Evolutionary conservation across 2,888 invertebrate genomes (phyloP).

Genomic region (Tetrapedia diversipes): DNA sequence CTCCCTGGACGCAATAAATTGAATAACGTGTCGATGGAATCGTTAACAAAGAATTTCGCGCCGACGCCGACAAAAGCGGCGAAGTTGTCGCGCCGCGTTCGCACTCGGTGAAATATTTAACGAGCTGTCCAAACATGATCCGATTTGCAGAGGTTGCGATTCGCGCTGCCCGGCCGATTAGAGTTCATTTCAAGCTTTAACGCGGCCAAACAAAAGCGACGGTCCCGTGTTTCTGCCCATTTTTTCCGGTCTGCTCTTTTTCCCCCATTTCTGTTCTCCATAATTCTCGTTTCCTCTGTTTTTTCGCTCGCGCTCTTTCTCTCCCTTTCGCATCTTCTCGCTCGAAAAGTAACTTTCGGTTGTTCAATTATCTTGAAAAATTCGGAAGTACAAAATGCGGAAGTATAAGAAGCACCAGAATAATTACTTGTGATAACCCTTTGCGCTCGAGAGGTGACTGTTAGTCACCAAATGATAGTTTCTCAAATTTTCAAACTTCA

Average conservation of each 20-base stretch:
- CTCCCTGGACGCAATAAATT: slow-evolving; percentile 7
- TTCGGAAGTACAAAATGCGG: too few species aligned
- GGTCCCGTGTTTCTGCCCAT: not conserved
- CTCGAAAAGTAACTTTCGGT: too few species aligned
- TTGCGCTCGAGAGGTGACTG: too few species aligned
- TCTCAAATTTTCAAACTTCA: too few species aligned
- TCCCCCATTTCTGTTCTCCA: too few species aligned
- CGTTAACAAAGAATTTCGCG: slow-evolving; percentile 26
- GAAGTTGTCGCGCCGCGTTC: slow-evolving; percentile 12
- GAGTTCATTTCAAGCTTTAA: slow-evolving; percentile 28
- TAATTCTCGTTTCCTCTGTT: not conserved
- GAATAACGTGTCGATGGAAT: slow-evolving; percentile 12
- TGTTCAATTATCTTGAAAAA: too few species aligned
- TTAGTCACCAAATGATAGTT: too few species aligned
- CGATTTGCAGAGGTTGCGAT: slow-evolving; percentile 2
- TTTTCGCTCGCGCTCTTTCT: not conserved
- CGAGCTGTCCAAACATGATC: slow-evolving; percentile 21
- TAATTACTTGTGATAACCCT: too few species aligned
- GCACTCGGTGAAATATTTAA: slow-evolving; percentile 22
- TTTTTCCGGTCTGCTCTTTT: not conserved
- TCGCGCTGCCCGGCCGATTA: slow-evolving; percentile 14
- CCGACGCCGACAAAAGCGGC: slow-evolving; percentile 4
- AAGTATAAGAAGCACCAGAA: too few species aligned
- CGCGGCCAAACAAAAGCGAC: not conserved
- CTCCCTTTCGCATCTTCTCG: not conserved